Evolutionary conservation across 1,140 invertebrate genomes (phyloP), one percentile per base, ranked within the genome.

Genomic region (Pseudomyrmex concolor): DNA sequence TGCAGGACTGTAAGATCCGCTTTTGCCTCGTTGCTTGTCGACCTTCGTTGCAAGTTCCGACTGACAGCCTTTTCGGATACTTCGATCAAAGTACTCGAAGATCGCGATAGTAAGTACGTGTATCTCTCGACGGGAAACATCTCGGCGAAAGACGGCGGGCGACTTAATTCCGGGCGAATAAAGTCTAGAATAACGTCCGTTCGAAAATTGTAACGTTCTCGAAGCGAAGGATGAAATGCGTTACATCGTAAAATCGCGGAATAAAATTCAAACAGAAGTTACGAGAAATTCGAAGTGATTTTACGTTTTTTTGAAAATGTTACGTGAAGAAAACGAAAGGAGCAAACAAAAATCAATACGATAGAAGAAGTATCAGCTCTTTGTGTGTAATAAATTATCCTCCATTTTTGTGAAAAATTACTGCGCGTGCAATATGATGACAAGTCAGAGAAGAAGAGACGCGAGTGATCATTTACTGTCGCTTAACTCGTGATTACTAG

Each of bases 21-120:
- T 71, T 55, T 34, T 34, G 10, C 25, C 55, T 74, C 74, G 70
- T 74, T 15, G 82, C 59, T 82, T 45, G 64, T 76, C 83, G 77
- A 82, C 73, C 76, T 74, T 22, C 64, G 86, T 77, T 60, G 5
- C 34, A 34, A 34, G 0, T 48, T 55, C 8, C 22, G 51, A 66
- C 17, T 55, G 68, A 70, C 43, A 67, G 59, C 57, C 51, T 51
- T 71, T 54, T 19, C n/a, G 8, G 43, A 15, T 57, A 72, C n/a
- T 60, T 25, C 55, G 34, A 62, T 54, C 64, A 54, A 74, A 62
- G 15, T 70, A 70, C 10, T 19, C 66, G 10, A 12, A 48, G 54
- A 80, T 80, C 54, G 19, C 45, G 34, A 34, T 34, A 0, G 5
- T 34, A 43, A 4, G 3, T 34, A 43, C 12, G 43, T 59, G 43